Evolutionary conservation across 2,797 vertebrate species (phyloP), one percentile per base, ranked within the genome.

Genomic region (Helicolenus hilgendorfi): DNA sequence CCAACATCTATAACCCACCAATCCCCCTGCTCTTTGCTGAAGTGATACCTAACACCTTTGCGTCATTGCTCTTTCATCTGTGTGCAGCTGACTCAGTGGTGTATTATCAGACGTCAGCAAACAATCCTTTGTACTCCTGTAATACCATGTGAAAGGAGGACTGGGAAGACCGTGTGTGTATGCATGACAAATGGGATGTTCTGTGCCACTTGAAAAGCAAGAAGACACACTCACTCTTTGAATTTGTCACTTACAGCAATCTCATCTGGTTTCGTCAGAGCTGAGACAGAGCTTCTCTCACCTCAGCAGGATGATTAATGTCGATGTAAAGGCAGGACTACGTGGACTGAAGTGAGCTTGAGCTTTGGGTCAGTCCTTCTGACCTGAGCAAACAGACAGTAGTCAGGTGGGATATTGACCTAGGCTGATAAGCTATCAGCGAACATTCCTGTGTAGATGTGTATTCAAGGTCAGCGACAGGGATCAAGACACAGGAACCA

Each of bases 361-460:
- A 68, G 36, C 69, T 73, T 77, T 27, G 3, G 68, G 45, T 77
- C 83, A 70, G 63, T 68, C 27, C 65, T 59, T 81, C 55, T 79
- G 83, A 79, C 86, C 71, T 77, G 72, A 85, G 60, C 85, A 92
- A 92, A 93, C 90, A 93, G 81, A 91, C 82, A 81, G 72, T 55
- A 65, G 77, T 86, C 70, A 70, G 83, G 79, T 85, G 62, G 83
- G 84, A 56, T 89, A 87, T 94, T 92, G 90, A 92, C 83, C 72
- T 56, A 45, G 62, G 63, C 79, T 88, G 94, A 96, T 96, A 95
- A 73, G 77, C 67, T 91, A 95, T 92, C 95, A 86, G 87, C 5
- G 11, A 59, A 77, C 95, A 94, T 95, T 95, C 91, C 91, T 80
- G 80, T 73, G 84, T 84, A 75, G 87, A 81, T 72, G 74, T 83